These are phyloP conservation scores for Bombus haemorrhoidalis DNA, from an alignment of 1,140 invertebrate species.

Conservation along the genomic window DNA sequence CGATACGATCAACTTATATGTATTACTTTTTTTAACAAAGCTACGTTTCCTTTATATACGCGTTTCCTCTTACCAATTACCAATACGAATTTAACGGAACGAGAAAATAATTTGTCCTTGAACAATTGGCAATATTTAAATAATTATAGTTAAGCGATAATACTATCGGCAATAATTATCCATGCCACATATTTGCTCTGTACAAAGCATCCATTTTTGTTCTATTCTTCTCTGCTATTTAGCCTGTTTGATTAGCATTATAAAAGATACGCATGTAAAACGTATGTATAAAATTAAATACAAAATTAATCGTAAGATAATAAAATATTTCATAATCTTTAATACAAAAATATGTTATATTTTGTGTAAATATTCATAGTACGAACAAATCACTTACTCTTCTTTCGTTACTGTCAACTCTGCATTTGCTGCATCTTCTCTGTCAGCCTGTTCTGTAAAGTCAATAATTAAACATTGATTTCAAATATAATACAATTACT, in stretches of 20 bases:
- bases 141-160: slow-evolving; percentile 6
- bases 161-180: not conserved
- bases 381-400: not conserved
- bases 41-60: not conserved
- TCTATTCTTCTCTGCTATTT: not conserved
- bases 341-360: not conserved
- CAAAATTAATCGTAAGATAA: not conserved
- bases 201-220: not conserved
- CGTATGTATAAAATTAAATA: not conserved
- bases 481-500: not conserved
- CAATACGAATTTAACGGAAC: not conserved
- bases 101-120: slow-evolving; percentile 7
- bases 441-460: not conserved
- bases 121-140: not conserved
- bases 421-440: not conserved
- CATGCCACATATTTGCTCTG: not conserved
- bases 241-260: not conserved
- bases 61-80: not conserved
- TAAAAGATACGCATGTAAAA: not conserved
- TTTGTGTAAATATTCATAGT: not conserved
- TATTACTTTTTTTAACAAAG: not conserved
- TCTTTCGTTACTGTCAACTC: not conserved
- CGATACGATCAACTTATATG: not conserved
- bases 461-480: not conserved
- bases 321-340: not conserved